These are phyloP conservation scores for Stenoptilia bipunctidactyla DNA, from an alignment of 2,888 invertebrate species.

Conservation along the genomic window DNA sequence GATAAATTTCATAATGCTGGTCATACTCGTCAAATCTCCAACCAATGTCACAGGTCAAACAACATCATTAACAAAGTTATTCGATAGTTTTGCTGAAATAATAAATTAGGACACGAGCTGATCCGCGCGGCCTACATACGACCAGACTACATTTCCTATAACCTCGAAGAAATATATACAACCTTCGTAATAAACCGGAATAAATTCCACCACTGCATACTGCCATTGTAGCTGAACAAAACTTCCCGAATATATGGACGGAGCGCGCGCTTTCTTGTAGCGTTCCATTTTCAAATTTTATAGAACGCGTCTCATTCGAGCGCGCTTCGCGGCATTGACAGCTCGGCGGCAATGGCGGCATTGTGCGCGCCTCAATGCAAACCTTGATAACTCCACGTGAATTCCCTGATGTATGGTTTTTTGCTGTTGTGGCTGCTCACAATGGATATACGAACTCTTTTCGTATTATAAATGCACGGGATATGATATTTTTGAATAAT, in stretches of 20 bases:
- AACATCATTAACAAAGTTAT: too few relatives aligned
- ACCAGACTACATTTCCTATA: too few relatives aligned
- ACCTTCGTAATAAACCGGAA: not conserved
- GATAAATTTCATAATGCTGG: too few relatives aligned
- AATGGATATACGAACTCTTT: not conserved
- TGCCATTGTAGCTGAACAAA: not conserved
- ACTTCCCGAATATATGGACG: not conserved
- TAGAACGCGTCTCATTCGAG: slow-evolving; percentile 21
- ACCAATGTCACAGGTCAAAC: too few relatives aligned
- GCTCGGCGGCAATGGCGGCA: slow-evolving; percentile 18
- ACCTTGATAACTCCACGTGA: slow-evolving; percentile 23
- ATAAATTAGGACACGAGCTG: too few relatives aligned
- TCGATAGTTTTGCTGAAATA: too few relatives aligned
- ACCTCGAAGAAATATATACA: not conserved
- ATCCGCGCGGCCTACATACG: too few relatives aligned
- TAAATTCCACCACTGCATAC: not conserved
- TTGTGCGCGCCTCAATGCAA: slow-evolving; percentile 25
- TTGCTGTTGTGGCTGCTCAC: slow-evolving; percentile 1
- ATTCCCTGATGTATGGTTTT: slow-evolving; percentile 18
- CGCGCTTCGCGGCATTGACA: slow-evolving; percentile 1
- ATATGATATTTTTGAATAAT: too few relatives aligned
- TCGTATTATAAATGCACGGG: not conserved
- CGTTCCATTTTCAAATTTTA: slow-evolving; percentile 36
- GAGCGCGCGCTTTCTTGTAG: slow-evolving; percentile 27
- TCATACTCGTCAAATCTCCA: too few relatives aligned